These are phyloP conservation scores for Pionites leucogaster DNA, from an alignment of 2,113 vertebrate species.

Conservation along the genomic window DNA sequence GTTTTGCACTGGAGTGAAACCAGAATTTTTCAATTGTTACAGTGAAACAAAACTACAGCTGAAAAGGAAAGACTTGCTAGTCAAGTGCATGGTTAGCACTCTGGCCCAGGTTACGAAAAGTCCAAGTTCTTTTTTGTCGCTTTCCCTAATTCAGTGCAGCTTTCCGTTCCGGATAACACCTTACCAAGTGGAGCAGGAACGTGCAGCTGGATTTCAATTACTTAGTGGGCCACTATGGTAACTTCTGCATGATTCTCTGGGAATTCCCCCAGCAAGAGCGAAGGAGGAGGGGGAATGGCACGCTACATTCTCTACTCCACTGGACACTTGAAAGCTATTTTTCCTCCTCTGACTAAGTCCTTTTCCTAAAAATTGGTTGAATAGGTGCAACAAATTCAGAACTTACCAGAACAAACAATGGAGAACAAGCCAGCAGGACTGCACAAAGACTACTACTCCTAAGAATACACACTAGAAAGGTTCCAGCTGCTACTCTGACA, in stretches of 20 bases:
- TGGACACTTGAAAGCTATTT: not conserved
- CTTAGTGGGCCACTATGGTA: not conserved
- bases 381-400: not conserved
- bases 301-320: not conserved
- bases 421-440: not conserved
- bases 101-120: not conserved
- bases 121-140: not conserved
- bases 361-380: not conserved
- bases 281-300: not conserved
- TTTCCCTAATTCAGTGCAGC: not conserved
- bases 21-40: not conserved
- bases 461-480: not conserved
- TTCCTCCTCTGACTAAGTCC: not conserved
- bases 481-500: not conserved
- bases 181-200: not conserved
- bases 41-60: not conserved
- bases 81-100: accelerated
- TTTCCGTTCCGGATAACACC: not conserved
- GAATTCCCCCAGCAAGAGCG: not conserved
- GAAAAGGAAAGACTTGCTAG: not conserved
- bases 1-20: not conserved
- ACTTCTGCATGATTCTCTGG: not conserved
- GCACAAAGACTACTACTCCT: not conserved
- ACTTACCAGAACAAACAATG: not conserved
- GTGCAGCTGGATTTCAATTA: not conserved